These are phyloP conservation scores for Protomyctophum bolini DNA, from an alignment of 2,113 vertebrate species.

Conservation along the genomic window DNA sequence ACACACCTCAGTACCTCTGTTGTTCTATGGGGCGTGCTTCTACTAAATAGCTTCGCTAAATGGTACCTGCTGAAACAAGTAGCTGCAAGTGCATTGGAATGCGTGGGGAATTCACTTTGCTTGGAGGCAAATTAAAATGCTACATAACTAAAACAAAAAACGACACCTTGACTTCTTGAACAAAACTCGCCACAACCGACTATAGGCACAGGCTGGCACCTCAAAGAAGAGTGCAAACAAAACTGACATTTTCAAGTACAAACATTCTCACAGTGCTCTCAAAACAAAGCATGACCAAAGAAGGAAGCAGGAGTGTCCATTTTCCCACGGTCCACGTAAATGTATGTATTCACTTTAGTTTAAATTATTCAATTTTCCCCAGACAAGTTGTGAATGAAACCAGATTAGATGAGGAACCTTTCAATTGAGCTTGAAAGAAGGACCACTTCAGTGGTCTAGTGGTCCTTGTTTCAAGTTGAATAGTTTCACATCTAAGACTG, in stretches of 20 bases:
- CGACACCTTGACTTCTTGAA: too few species aligned
- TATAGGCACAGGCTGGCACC: too few species aligned
- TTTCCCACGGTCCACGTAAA: not conserved
- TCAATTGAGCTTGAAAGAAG: too few species aligned
- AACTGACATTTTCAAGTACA: too few species aligned
- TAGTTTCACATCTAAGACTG: too few species aligned
- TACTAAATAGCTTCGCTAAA: slow-evolving; percentile 17
- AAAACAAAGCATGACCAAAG: not conserved
- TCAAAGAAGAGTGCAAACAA: not conserved
- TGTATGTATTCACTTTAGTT: too few species aligned
- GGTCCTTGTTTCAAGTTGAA: too few species aligned
- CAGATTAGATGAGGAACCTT: not conserved
- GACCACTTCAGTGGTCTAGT: too few species aligned
- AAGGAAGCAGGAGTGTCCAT: not conserved
- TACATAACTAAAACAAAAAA: too few species aligned
- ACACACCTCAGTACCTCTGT: not conserved
- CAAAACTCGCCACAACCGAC: too few species aligned
- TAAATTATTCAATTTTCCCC: too few species aligned
- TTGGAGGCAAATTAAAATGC: too few species aligned
- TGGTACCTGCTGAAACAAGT: slow-evolving; percentile 60
- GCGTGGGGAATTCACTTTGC: not conserved
- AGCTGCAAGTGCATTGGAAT: slow-evolving; percentile 47
- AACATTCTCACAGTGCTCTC: not conserved
- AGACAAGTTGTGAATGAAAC: not conserved
- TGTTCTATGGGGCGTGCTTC: slow-evolving; percentile 31